phyloP scores from a whole-genome alignment of 2,113 vertebrate species.

The Tyto alba region DNA sequence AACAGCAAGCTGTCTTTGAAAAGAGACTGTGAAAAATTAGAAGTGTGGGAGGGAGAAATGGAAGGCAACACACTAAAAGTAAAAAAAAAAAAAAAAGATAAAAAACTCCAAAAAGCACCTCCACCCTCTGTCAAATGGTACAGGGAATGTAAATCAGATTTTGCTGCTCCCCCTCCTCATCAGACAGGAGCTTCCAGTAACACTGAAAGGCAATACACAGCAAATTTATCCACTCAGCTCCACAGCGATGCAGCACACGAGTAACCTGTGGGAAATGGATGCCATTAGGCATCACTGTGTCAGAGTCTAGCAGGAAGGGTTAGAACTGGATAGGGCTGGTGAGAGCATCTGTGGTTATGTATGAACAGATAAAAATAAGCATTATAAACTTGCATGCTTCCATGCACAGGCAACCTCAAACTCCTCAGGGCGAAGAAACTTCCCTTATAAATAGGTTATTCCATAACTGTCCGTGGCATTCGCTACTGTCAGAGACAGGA shows the following conservation, averaged over 20 bases:
- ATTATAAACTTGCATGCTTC: constrained; percentile 22
- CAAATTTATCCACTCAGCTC: neutral
- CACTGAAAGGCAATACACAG: neutral
- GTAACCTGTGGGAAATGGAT: neutral
- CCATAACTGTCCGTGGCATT: neutral
- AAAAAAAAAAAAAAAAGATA: neutral
- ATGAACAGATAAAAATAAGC: neutral
- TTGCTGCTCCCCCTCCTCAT: neutral
- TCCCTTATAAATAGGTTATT: constrained; percentile 38
- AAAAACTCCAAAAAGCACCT: neutral
- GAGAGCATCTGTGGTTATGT: neutral
- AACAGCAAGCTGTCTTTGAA: neutral
- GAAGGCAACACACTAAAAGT: neutral
- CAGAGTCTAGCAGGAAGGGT: constrained; percentile 22
- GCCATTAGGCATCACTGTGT: neutral
- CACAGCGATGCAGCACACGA: neutral
- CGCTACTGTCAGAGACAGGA: constrained; percentile 49
- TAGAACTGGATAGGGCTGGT: neutral
- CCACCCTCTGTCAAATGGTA: neutral
- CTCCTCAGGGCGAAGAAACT: constrained; percentile 19
- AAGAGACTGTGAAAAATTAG: neutral
- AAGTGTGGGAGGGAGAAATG: constrained; percentile 9
- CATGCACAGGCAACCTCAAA: constrained; percentile 45
- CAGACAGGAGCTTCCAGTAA: neutral
- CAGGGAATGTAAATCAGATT: neutral